phyloP scores from a whole-genome alignment of 2,113 vertebrate species.

The Podarcis cretensis region DNA sequence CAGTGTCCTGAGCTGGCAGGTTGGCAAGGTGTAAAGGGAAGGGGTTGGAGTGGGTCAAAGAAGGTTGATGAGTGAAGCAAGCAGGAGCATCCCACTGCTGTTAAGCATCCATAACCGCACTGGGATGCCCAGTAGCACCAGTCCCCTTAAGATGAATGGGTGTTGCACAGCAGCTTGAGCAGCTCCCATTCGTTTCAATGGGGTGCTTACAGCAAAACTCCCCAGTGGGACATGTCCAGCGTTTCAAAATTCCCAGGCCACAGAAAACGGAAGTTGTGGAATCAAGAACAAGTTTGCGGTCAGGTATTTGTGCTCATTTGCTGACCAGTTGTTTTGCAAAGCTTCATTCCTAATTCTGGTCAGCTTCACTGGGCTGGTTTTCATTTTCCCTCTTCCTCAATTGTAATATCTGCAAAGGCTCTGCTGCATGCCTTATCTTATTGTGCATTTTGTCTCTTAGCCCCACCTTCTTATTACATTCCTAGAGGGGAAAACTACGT shows the following conservation, averaged over 20 bases:
- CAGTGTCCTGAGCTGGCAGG: too few species aligned
- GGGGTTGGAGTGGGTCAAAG: too few species aligned
- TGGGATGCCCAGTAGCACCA: neutral
- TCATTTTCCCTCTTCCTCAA: too few species aligned
- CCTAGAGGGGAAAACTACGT: too few species aligned
- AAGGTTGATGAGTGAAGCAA: too few species aligned
- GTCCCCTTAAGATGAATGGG: neutral
- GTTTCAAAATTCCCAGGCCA: neutral
- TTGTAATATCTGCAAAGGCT: too few species aligned
- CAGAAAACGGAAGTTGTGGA: neutral
- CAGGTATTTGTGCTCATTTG: neutral
- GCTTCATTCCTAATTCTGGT: neutral
- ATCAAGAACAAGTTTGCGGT: neutral
- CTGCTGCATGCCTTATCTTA: neutral
- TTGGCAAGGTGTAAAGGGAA: too few species aligned
- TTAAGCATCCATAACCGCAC: too few species aligned
- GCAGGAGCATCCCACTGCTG: neutral
- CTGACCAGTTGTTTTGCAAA: neutral
- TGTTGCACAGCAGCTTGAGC: neutral
- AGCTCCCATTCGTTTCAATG: neutral
- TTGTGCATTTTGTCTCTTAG: neutral
- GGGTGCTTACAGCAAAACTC: neutral
- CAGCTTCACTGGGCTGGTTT: neutral
- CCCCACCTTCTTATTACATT: too few species aligned
- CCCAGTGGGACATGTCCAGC: neutral